Evolutionary conservation across 2,888 invertebrate species (phyloP).

Genomic region (Hirtodrosophila trivittata): DNA sequence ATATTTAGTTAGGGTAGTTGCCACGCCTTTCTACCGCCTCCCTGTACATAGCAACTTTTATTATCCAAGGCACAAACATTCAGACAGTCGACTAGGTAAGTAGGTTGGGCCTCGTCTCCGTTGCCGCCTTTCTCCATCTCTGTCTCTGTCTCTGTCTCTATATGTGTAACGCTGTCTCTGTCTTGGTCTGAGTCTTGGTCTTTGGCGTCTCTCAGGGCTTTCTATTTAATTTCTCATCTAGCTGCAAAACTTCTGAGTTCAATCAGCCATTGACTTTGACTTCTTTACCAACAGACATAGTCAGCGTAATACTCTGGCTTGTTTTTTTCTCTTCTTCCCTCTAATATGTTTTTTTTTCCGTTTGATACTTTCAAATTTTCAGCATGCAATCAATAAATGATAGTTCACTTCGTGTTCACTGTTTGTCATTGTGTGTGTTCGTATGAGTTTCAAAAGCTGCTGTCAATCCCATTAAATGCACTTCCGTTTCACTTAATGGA

Average conservation of each 20-base stretch:
- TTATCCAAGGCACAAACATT: slow-evolving; percentile 78
- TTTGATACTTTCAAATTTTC: slow-evolving; percentile 43
- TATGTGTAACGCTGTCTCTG: slow-evolving; percentile 11
- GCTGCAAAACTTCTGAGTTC: slow-evolving; percentile 53
- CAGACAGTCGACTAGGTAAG: slow-evolving; percentile 80
- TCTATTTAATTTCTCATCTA: slow-evolving; percentile 75
- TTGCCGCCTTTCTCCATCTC: slow-evolving; percentile 32
- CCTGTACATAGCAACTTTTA: slow-evolving; percentile 58
- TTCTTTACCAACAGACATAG: slow-evolving; percentile 7
- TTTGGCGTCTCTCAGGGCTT: slow-evolving; percentile 60
- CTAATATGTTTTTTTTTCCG: no score
- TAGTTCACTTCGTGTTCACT: slow-evolving; percentile 27
- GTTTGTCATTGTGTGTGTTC: slow-evolving; percentile 24
- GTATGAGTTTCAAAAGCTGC: slow-evolving; percentile 1
- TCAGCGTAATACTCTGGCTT: slow-evolving; percentile 10
- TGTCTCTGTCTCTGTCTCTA: slow-evolving; percentile 25
- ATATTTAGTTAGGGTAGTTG: slow-evolving; percentile 40
- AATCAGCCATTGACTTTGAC: slow-evolving; percentile 56
- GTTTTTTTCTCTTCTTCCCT: slow-evolving; percentile 4
- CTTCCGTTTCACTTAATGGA: slow-evolving; percentile 51
- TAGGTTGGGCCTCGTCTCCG: slow-evolving; percentile 77
- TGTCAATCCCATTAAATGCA: slow-evolving; percentile 49
- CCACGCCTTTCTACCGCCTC: slow-evolving; percentile 45
- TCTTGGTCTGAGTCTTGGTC: slow-evolving; percentile 8
- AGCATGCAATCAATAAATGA: slow-evolving; percentile 69